These are phyloP conservation scores for Thinocorus orbignyianus DNA, from an alignment of 2,113 vertebrate genomes.

Conservation along the genomic window DNA sequence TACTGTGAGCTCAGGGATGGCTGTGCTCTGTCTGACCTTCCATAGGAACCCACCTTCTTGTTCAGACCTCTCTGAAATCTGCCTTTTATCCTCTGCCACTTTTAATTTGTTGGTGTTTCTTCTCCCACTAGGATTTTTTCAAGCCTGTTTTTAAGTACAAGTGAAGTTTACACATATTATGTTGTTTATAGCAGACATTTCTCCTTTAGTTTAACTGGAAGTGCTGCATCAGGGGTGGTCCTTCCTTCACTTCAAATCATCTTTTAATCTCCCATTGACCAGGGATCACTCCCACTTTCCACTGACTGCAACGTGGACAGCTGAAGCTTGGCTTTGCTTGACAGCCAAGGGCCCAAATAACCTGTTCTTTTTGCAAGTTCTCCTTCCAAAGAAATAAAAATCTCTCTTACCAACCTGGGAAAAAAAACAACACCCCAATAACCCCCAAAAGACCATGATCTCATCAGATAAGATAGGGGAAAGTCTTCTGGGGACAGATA, in stretches of 20 bases:
- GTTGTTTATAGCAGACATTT: neutral
- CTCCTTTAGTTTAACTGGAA: neutral
- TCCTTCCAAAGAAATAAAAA: neutral
- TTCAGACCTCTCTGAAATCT: constrained; percentile 5
- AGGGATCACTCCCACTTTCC: neutral
- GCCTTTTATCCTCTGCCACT: constrained; percentile 29
- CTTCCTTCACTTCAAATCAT: neutral
- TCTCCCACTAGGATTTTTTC: neutral
- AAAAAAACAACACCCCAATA: neutral
- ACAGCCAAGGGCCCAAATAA: neutral
- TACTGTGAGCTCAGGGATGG: neutral
- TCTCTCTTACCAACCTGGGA: neutral
- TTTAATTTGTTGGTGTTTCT: constrained; percentile 40
- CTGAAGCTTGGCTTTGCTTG: neutral
- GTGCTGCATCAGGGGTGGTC: neutral
- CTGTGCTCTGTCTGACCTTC: neutral
- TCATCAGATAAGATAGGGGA: neutral
- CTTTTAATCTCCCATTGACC: neutral
- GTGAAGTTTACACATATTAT: neutral
- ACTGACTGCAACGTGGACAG: neutral
- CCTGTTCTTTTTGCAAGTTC: neutral
- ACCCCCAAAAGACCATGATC: neutral
- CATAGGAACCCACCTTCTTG: neutral
- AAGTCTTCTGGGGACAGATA: neutral
- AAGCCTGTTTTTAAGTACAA: neutral